Conservation (phyloP, 2,888 invertebrate species). For the Rotaria socialis region DNA sequence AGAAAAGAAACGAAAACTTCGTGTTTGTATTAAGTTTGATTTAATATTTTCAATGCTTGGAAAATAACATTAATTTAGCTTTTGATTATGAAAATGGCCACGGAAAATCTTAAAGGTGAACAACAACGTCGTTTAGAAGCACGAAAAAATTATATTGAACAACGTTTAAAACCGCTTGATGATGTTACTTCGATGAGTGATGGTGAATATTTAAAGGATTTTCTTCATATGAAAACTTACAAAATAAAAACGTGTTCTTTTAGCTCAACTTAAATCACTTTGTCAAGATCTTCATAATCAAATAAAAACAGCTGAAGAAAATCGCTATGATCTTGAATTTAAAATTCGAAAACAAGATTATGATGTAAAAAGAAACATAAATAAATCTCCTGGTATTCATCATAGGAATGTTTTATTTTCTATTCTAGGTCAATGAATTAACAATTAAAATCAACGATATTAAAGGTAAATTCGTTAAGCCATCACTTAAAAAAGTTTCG, state of each 20-base stretch:
- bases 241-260: conserved; percentile 51
- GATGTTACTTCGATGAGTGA: conserved; percentile 44
- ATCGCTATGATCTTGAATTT: conserved; percentile 98
- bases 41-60: not conserved
- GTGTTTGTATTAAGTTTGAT: not conserved
- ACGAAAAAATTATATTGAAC: conserved; percentile 58
- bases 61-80: conserved; percentile 59
- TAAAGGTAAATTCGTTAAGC: conserved; percentile 99
- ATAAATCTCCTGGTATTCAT: conserved; percentile 49
- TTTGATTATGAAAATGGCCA: conserved; percentile 98
- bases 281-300: conserved; percentile 88
- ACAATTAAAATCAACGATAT: conserved; percentile 99
- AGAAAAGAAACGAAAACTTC: conserved; percentile 45
- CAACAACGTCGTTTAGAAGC: conserved; percentile 97
- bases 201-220: not conserved
- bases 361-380: conserved; percentile 69
- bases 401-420: no score
- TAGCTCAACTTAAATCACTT: conserved; percentile 90
- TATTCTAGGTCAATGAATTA: conserved; percentile 83
- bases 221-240: not conserved
- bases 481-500: conserved; percentile 97
- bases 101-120: conserved; percentile 98
- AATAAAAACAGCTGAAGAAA: conserved; percentile 85
- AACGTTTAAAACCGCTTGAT: conserved; percentile 51
- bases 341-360: conserved; percentile 86